Evolutionary conservation across 2,888 invertebrate species (phyloP).

Genomic region (Hypomecis atomaria): DNA sequence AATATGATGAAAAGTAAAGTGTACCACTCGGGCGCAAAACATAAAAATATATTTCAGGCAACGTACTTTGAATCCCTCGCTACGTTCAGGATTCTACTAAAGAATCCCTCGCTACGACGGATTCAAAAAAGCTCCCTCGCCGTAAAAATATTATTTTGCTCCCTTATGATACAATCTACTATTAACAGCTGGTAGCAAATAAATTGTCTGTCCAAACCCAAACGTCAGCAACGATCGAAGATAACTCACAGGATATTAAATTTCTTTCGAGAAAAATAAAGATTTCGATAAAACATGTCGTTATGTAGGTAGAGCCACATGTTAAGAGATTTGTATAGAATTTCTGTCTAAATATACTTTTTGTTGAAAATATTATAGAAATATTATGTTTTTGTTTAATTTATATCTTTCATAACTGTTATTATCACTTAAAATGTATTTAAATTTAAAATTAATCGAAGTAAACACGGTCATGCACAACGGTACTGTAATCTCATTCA

Average conservation of each 20-base stretch:
- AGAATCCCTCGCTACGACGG: too few relatives aligned
- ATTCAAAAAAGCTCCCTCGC: too few relatives aligned
- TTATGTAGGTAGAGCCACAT: constrained; percentile 8
- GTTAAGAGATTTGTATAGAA: background rate
- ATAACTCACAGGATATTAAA: constrained; percentile 47
- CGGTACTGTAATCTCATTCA: too few relatives aligned
- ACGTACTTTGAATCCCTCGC: too few relatives aligned
- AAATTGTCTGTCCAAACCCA: constrained; percentile 12
- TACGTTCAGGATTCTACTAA: too few relatives aligned
- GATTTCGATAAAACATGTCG: constrained; percentile 6
- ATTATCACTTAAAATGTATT: background rate
- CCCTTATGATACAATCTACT: too few relatives aligned
- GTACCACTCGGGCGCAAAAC: too few relatives aligned
- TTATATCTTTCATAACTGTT: too few relatives aligned
- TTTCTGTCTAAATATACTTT: background rate
- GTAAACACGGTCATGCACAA: background rate
- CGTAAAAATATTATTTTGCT: too few relatives aligned
- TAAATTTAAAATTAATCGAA: background rate
- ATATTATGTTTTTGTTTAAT: too few relatives aligned
- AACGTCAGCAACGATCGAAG: constrained; percentile 36
- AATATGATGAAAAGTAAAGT: too few relatives aligned
- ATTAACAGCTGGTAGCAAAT: constrained; percentile 13
- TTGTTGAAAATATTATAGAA: background rate
- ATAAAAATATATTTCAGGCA: too few relatives aligned
- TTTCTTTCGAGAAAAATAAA: constrained; percentile 38